Evolutionary conservation across 2,888 invertebrate genomes (phyloP), one percentile per base, ranked within the genome.

Genomic region (Onchidella celtica): DNA sequence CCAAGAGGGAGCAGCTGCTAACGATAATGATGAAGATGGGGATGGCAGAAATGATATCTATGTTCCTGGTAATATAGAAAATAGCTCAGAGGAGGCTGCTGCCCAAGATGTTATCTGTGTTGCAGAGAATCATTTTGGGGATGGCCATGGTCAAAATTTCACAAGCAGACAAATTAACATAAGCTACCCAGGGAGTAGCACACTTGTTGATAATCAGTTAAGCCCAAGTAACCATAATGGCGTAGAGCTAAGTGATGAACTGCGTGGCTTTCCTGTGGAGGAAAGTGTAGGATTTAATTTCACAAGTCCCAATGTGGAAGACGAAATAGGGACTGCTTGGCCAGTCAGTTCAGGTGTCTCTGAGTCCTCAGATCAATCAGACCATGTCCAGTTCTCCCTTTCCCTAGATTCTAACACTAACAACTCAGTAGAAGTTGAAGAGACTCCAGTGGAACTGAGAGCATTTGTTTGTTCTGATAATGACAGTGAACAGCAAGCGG

Each of bases 1-100:
- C 32, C 87, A 86, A 38, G 86, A 85, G 36, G 81, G 61, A 2
- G 57, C 29, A n/a, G 29, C 4, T 21, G n/a, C 70, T 27, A 36
- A 36, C 24, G 55, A 55, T 73, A 69, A n/a, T 61, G n/a, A 65
- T 21, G 32, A 75, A 11, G 34, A 34, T 38, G 47, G 17, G 9
- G 36, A 9, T 69, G 21, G 36, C 21, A 34, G n/a, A 69, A n/a
- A n/a, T n/a, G n/a, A 17, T 27, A 59, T 24, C 59, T 59, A 59
- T n/a, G n/a, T n/a, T n/a, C n/a, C n/a, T n/a, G n/a, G n/a, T n/a
- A n/a, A n/a, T n/a, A n/a, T n/a, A n/a, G 47, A 47, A 47, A 47
- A 47, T 61, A 40, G 14, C 36, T 14, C 27, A 34, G 21, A 40
- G 9, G 40, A 74, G 14, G 47, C 17, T 40, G 65, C 29, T 29